These are phyloP conservation scores for Lepidochrysops patricia DNA, from an alignment of 2,888 invertebrate genomes.

Conservation along the genomic window DNA sequence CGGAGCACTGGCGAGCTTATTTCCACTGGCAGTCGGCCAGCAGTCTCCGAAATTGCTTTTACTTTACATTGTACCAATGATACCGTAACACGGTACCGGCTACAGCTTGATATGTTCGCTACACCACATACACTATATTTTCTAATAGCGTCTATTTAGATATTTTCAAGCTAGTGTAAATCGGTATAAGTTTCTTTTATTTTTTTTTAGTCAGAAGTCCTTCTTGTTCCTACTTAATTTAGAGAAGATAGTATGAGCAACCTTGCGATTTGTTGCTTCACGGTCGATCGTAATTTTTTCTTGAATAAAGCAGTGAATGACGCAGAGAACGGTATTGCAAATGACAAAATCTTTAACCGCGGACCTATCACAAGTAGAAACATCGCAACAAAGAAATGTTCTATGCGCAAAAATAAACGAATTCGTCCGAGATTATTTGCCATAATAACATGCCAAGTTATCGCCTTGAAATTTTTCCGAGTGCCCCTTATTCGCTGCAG, in stretches of 20 bases:
- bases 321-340: too few species aligned
- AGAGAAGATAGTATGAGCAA: too few species aligned
- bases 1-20: constrained; percentile 64
- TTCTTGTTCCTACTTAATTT: too few species aligned
- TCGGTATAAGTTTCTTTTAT: not conserved
- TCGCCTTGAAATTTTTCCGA: constrained; percentile 31
- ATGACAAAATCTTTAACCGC: too few species aligned
- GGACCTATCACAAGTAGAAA: not conserved
- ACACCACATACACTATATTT: constrained; percentile 3
- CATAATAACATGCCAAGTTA: constrained; percentile 31
- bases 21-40: constrained; percentile 65
- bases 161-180: not conserved
- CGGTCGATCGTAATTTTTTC: too few species aligned
- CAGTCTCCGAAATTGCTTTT: constrained; percentile 63
- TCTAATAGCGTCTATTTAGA: not conserved
- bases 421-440: constrained; percentile 25
- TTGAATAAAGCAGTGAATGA: too few species aligned
- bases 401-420: constrained; percentile 22
- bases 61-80: constrained; percentile 58
- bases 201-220: not conserved
- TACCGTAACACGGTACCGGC: constrained; percentile 48
- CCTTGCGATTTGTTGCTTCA: too few species aligned
- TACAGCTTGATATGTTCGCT: constrained; percentile 41
- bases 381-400: constrained; percentile 12
- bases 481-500: constrained; percentile 29